Percentiles rank a stretch among this genome's conserved stretches.
Evolutionary conservation across 2,113 vertebrate genomes (phyloP).

Genomic region (Parotia lawesii): DNA sequence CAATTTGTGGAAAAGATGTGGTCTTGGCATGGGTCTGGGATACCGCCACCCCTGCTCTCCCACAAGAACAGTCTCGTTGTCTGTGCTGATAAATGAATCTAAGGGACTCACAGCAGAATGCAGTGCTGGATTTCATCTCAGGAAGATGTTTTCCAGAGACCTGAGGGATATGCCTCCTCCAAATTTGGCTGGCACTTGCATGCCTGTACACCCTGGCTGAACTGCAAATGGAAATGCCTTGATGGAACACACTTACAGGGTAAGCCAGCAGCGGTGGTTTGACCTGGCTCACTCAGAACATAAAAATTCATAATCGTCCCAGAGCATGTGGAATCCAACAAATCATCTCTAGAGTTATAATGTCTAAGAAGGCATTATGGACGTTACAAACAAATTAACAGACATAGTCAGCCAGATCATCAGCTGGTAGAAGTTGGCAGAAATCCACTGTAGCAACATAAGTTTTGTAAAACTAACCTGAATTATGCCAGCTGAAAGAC

Average conservation of each 20-base stretch:
- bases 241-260: not conserved
- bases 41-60: not conserved
- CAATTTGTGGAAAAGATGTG: not conserved
- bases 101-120: not conserved
- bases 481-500: not conserved
- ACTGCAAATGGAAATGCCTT: not conserved
- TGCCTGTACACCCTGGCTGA: not conserved
- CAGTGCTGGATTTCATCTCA: not conserved
- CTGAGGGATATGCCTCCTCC: not conserved
- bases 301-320: conserved; percentile 6
- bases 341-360: conserved; percentile 47
- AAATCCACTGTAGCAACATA: conserved; percentile 4
- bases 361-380: conserved; percentile 15
- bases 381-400: conserved; percentile 35
- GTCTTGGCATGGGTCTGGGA: not conserved
- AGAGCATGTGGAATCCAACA: conserved; percentile 6
- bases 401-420: conserved; percentile 53
- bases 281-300: conserved; percentile 8
- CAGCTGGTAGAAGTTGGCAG: conserved; percentile 56
- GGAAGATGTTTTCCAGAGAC: not conserved
- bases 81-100: not conserved
- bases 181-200: not conserved
- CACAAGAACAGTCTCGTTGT: not conserved
- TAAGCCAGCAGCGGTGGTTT: not conserved
- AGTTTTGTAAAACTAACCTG: conserved; percentile 28